Evolutionary conservation across 2,888 invertebrate genomes (phyloP).

Genomic region (Stegophylla sp.): DNA sequence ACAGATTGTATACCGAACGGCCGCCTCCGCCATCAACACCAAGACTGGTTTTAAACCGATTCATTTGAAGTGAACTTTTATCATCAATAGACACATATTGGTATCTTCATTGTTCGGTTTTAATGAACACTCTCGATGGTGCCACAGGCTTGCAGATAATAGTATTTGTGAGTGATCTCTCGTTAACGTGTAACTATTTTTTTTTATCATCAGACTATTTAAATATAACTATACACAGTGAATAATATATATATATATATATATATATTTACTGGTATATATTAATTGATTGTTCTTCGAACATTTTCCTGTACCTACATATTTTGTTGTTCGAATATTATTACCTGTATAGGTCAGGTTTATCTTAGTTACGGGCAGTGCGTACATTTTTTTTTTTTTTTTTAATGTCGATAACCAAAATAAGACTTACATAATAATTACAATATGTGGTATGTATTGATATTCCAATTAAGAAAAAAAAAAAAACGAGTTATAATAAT

Average conservation of each 20-base stretch:
- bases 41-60: constrained; percentile 50
- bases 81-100: constrained; percentile 46
- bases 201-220: neutral
- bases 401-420: constrained; percentile 9
- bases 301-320: neutral
- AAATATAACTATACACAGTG: neutral
- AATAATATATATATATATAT: too few relatives aligned
- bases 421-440: neutral
- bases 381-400: constrained; percentile 10
- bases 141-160: constrained; percentile 49
- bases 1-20: constrained; percentile 37
- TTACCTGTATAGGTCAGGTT: constrained; percentile 45
- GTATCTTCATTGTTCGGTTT: constrained; percentile 53
- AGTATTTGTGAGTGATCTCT: constrained; percentile 22
- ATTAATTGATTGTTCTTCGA: neutral
- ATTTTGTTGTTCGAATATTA: neutral
- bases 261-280: neutral
- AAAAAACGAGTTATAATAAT: neutral
- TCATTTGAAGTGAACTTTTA: constrained; percentile 43
- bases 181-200: neutral
- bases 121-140: constrained; percentile 57
- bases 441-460: neutral
- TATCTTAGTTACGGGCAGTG: neutral
- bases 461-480: neutral
- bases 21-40: constrained; percentile 10